Conservation (phyloP, 2,888 invertebrate genomes). For the Hypomecis punctinalis region DNA sequence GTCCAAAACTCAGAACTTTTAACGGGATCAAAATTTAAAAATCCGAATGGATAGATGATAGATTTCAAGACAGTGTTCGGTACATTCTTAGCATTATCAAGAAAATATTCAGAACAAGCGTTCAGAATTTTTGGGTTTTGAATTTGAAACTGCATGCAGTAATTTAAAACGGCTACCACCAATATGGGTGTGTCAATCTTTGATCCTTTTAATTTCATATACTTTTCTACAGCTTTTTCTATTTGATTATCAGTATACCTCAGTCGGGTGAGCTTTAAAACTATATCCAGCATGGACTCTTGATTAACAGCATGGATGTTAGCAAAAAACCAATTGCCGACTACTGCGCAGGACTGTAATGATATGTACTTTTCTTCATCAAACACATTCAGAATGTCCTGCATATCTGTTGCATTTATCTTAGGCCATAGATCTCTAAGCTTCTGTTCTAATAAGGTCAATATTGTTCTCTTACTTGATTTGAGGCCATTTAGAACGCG, state of each 20-base stretch:
- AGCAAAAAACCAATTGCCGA: conserved; percentile 84
- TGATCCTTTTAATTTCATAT: conserved; percentile 82
- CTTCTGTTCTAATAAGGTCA: conserved; percentile 85
- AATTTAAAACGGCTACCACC: conserved; percentile 86
- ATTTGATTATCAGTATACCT: conserved; percentile 84
- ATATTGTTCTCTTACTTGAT: conserved; percentile 85
- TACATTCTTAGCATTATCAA: conserved; percentile 72
- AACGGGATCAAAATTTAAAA: conserved; percentile 83
- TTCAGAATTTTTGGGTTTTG: conserved; percentile 84
- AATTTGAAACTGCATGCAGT: conserved; percentile 85
- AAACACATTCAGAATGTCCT: conserved; percentile 77
- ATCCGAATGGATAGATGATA: conserved; percentile 86
- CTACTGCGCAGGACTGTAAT: conserved; percentile 69
- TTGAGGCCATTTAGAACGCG: conserved; percentile 83
- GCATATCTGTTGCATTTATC: conserved; percentile 74
- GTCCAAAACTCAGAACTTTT: conserved; percentile 84
- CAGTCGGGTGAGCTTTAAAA: conserved; percentile 82
- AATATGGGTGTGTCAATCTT: conserved; percentile 81
- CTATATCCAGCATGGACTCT: conserved; percentile 80
- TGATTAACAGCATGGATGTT: conserved; percentile 87
- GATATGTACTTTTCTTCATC: conserved; percentile 69
- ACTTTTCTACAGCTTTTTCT: conserved; percentile 86
- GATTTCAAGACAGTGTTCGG: conserved; percentile 83
- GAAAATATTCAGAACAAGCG: conserved; percentile 84
- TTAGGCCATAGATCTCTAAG: conserved; percentile 84